Percentiles rank a stretch among this genome's conserved stretches.
Conservation (phyloP, 2,888 invertebrate species). For the Acleris literana region DNA sequence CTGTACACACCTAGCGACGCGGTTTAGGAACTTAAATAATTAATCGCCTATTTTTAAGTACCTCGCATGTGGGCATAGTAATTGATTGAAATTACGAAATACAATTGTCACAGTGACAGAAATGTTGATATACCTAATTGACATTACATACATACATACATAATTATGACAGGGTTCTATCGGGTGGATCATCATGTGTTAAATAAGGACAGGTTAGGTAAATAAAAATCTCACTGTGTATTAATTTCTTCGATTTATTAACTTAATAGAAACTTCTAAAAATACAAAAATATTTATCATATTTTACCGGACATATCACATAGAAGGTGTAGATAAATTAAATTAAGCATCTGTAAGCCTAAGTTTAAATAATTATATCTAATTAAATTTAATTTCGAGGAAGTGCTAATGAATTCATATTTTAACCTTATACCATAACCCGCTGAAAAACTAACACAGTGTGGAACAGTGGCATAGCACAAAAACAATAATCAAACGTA, state of each 20-base stretch:
- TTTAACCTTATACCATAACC: background rate
- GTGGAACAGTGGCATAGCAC: background rate
- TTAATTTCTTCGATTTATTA: slow-evolving; percentile 16
- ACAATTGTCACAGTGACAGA: too few species aligned
- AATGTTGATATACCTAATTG: too few species aligned
- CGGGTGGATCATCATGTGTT: too few species aligned
- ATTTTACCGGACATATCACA: slow-evolving; percentile 30
- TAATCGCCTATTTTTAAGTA: too few species aligned
- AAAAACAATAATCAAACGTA: background rate
- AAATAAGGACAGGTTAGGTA: background rate
- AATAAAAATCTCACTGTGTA: slow-evolving; percentile 2
- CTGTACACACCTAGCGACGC: too few species aligned
- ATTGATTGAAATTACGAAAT: too few species aligned
- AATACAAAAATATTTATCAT: slow-evolving; percentile 16
- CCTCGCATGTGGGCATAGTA: too few species aligned
- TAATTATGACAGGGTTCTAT: too few species aligned
- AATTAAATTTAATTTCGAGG: slow-evolving; percentile 59
- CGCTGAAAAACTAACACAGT: background rate
- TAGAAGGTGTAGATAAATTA: slow-evolving; percentile 17
- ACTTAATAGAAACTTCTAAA: slow-evolving; percentile 25
- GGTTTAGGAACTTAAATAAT: too few species aligned
- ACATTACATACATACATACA: too few species aligned
- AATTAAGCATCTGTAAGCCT: slow-evolving; percentile 11
- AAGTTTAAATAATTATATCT: slow-evolving; percentile 12
- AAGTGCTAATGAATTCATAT: slow-evolving; percentile 63